Conservation (phyloP, 2,797 vertebrate species). For the Potorous gilbertii region DNA sequence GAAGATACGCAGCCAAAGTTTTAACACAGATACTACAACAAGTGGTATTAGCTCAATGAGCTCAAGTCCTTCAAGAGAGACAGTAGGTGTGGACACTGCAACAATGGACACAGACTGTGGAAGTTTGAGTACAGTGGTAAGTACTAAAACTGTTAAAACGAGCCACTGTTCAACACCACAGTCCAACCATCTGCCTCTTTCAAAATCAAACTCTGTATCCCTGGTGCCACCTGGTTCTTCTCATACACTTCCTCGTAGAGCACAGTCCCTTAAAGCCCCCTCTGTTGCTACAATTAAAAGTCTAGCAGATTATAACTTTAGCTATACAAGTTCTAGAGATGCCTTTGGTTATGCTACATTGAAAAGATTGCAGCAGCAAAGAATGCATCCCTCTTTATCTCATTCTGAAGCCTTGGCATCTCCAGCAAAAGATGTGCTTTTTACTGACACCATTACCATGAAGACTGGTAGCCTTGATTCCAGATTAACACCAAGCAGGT, state of each 20-base stretch:
- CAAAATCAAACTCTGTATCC: constrained; percentile 94
- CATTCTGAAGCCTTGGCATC: constrained; percentile 97
- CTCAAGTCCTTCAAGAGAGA: constrained; percentile 97
- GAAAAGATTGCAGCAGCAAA: constrained; percentile 96
- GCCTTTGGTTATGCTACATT: constrained; percentile 97
- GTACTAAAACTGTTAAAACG: constrained; percentile 94
- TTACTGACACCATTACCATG: constrained; percentile 99
- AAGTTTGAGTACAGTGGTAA: constrained; percentile 98
- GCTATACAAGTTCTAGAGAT: constrained; percentile 94
- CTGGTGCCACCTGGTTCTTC: constrained; percentile 95
- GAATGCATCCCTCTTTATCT: constrained; percentile 96
- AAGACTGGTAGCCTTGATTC: constrained; percentile 98
- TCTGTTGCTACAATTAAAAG: constrained; percentile 96
- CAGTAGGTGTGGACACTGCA: constrained; percentile 90
- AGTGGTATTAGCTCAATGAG: constrained; percentile 99
- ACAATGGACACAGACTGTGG: constrained; percentile 95
- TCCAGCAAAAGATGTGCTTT: constrained; percentile 97
- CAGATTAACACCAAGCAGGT: constrained; percentile 96
- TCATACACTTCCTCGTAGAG: constrained; percentile 96
- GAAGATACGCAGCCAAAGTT: constrained; percentile 99
- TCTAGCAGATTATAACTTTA: constrained; percentile 96
- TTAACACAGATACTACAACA: constrained; percentile 99
- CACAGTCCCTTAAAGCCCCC: constrained; percentile 97
- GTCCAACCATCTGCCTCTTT: constrained; percentile 92
- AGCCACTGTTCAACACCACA: constrained; percentile 90